A percentile compares a stretch with the other conserved stretches of the same genome.
Conservation (phyloP, 1,140 invertebrate species). For the Lanistes nyassanus region DNA sequence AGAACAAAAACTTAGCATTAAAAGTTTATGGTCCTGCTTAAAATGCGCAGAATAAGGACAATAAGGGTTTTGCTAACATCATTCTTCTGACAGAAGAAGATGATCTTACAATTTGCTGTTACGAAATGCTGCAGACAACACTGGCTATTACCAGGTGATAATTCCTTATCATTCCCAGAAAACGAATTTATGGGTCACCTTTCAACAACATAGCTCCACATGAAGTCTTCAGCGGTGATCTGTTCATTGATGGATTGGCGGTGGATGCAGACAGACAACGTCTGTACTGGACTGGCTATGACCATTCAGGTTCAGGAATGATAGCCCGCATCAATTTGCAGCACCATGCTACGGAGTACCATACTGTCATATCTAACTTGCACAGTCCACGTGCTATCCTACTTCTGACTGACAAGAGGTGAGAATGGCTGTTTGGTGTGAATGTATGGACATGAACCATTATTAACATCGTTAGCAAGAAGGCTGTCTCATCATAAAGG, state of each 20-base stretch:
- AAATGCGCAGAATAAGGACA: not conserved
- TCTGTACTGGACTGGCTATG: slow-evolving; percentile 50
- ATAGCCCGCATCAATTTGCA: slow-evolving; percentile 46
- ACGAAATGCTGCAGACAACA: no score
- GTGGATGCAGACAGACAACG: slow-evolving; percentile 40
- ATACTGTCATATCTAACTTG: slow-evolving; percentile 33
- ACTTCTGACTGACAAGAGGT: slow-evolving; percentile 47
- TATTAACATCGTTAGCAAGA: no score
- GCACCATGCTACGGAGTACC: slow-evolving; percentile 31
- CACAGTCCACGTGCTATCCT: slow-evolving; percentile 43
- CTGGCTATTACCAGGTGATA: not conserved
- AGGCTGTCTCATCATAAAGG: no score
- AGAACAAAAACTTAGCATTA: not conserved
- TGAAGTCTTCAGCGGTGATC: slow-evolving; percentile 35
- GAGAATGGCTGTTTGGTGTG: slow-evolving; percentile 18
- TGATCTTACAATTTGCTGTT: no score
- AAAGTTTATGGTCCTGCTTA: no score
- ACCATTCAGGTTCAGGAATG: slow-evolving; percentile 32
- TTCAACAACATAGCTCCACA: slow-evolving; percentile 40
- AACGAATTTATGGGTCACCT: slow-evolving; percentile 41
- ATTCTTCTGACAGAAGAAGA: no score
- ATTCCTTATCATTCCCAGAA: slow-evolving; percentile 31
- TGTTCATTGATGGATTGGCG: slow-evolving; percentile 40
- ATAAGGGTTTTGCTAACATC: no score
- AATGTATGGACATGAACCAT: no score